Conservation (phyloP, 2,888 invertebrate genomes). For the Epiblema foenella region DNA sequence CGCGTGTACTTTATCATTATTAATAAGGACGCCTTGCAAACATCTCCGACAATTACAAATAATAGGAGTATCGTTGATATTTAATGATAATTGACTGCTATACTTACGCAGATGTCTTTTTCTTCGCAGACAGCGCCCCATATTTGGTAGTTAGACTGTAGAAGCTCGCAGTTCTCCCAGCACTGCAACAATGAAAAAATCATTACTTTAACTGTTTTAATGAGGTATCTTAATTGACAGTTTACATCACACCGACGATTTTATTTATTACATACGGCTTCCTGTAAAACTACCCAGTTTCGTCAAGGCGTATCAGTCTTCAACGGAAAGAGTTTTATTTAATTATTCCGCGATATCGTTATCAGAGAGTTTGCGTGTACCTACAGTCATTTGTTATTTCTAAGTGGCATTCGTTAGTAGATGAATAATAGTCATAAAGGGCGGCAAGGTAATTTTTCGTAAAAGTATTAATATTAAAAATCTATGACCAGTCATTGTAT, state of each 20-base stretch:
- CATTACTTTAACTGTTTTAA: neutral
- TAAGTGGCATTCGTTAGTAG: slow-evolving; percentile 58
- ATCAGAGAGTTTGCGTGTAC: slow-evolving; percentile 55
- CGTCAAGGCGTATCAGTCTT: neutral
- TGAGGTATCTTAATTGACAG: slow-evolving; percentile 9
- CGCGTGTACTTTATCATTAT: slow-evolving; percentile 34
- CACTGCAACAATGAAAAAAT: slow-evolving; percentile 86
- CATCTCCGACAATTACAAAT: slow-evolving; percentile 13
- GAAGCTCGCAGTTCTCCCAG: slow-evolving; percentile 90
- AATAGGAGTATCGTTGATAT: slow-evolving; percentile 13
- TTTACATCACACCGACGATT: neutral
- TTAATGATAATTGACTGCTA: slow-evolving; percentile 31
- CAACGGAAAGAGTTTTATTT: slow-evolving; percentile 54
- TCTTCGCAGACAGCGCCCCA: slow-evolving; percentile 90
- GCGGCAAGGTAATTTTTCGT: too few species aligned
- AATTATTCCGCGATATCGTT: slow-evolving; percentile 62
- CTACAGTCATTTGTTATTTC: slow-evolving; percentile 64
- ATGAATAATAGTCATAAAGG: slow-evolving; percentile 35
- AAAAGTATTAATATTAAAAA: neutral
- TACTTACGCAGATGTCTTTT: slow-evolving; percentile 90
- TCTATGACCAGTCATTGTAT: too few species aligned
- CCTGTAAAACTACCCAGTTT: neutral
- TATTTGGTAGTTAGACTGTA: slow-evolving; percentile 89
- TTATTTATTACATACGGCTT: neutral
- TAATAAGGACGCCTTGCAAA: slow-evolving; percentile 29